phyloP scores from a whole-genome alignment of 2,888 invertebrate species.

The Folsomia manolachei region DNA sequence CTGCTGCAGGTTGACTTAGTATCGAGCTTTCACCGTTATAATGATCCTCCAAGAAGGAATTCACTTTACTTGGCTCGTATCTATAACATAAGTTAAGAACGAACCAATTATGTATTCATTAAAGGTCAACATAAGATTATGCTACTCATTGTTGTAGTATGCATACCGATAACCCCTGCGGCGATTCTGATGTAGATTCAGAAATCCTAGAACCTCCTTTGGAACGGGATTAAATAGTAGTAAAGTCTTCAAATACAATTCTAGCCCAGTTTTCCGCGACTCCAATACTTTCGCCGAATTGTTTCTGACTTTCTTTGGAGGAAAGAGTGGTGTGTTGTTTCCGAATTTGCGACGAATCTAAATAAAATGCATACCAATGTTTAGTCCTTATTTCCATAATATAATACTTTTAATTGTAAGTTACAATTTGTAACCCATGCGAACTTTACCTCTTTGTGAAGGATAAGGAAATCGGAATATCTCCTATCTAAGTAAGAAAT shows the following conservation, averaged over 20 bases:
- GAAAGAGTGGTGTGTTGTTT: constrained; percentile 59
- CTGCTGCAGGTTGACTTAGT: constrained; percentile 41
- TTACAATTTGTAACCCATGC: not conserved
- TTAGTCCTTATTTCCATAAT: not conserved
- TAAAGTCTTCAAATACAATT: constrained; percentile 60
- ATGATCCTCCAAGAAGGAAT: not conserved
- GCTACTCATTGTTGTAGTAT: not conserved
- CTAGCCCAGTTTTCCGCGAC: constrained; percentile 59
- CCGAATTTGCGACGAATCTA: constrained; percentile 58
- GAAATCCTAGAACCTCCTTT: constrained; percentile 56
- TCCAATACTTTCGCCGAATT: constrained; percentile 61
- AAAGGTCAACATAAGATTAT: not conserved
- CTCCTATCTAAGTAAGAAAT: constrained; percentile 37
- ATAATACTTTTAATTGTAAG: not conserved
- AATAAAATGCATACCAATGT: constrained; percentile 35
- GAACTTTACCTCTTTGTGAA: constrained; percentile 40
- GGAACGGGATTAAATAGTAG: constrained; percentile 56
- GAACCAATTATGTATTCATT: not conserved
- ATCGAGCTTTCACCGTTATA: constrained; percentile 24
- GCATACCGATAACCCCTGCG: not conserved
- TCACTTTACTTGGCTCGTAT: constrained; percentile 2
- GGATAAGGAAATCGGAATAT: constrained; percentile 42
- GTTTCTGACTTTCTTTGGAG: constrained; percentile 62
- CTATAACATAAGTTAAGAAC: too few relatives aligned
- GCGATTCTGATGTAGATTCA: constrained; percentile 54